Base-by-base conservation (phyloP, 2,888 invertebrate species). In the Machimus atricapillus region DNA sequence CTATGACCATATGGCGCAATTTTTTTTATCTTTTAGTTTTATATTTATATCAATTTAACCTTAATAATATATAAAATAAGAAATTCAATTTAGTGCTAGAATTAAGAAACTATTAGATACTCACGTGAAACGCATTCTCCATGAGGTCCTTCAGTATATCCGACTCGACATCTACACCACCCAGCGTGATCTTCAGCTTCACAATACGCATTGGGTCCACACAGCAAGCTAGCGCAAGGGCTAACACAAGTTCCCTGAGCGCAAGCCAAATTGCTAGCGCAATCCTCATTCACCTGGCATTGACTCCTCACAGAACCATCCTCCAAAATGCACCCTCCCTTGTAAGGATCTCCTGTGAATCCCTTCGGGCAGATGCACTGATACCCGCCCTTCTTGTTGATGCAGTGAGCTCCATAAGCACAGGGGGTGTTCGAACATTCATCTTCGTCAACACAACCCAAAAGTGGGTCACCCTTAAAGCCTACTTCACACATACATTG, bases 401-500 rank as follows among this genome's bases (percentile, higher is more conserved):
- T 94, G 90, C 98, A 98, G 90, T 96, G 96, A 5, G 98, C 97
- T n/a, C 96, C 97, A 90, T 96, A 96, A 9, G 96, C 97, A 91
- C 98, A 98, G 0, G 98, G 97, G 89, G 95, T 95, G 90, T 96
- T 95, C 1, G 94, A 94, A 90, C 98, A 98, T 93, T 98, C 98
- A 91, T 98, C 96, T 88, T 97, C 95, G 91, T 97, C 97, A 1
- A 95, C 94, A 91, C 97, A 97, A 46, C 97, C 97, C 89, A 95
- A 95, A 73, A 97, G 94, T 0, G 97, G 96, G 92, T 97, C 96
- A 14, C 98, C 97, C 92, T 96, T 96, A 91, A 95, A 97, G 16
- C 98, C 98, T 27, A 95, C 94, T 92, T 96, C 95, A 91, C 98
- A 98, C 95, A 96, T 95, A 91, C 98, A 98, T 90, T 95, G 95